Percentiles rank a stretch among this genome's conserved stretches.
Conservation (phyloP, 2,113 vertebrate genomes). For the Apistogramma diplotaenia region DNA sequence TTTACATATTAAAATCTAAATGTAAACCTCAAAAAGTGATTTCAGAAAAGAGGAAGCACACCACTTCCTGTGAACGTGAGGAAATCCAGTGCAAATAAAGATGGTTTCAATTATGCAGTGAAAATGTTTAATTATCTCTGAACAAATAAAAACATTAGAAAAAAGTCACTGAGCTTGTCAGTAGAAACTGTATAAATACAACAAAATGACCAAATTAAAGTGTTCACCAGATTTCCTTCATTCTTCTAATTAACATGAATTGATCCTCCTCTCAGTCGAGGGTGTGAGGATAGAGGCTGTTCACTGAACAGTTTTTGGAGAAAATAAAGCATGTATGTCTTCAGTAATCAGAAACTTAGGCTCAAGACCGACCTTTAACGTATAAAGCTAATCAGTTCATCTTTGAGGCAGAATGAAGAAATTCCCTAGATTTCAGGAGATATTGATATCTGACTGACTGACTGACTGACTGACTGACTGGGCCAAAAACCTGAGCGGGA, state of each 20-base stretch:
- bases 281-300: too few species aligned
- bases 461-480: too few species aligned
- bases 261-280: too few species aligned
- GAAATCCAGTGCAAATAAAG: too few species aligned
- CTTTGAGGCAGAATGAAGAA: background rate
- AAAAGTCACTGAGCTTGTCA: background rate
- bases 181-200: background rate
- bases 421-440: background rate
- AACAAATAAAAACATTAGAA: fast-evolving
- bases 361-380: too few species aligned
- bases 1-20: background rate
- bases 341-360: too few species aligned
- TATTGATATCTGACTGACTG: too few species aligned
- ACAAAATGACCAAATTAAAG: background rate
- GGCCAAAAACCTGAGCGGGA: too few species aligned
- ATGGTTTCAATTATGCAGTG: background rate
- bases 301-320: too few species aligned
- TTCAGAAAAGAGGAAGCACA: background rate
- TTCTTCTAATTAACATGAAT: background rate
- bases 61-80: background rate
- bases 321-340: too few species aligned
- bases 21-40: too few species aligned
- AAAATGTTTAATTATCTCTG: background rate
- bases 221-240: background rate
- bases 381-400: background rate